Conservation (phyloP, 2,113 vertebrate species). For the Toxotes chatareus region DNA sequence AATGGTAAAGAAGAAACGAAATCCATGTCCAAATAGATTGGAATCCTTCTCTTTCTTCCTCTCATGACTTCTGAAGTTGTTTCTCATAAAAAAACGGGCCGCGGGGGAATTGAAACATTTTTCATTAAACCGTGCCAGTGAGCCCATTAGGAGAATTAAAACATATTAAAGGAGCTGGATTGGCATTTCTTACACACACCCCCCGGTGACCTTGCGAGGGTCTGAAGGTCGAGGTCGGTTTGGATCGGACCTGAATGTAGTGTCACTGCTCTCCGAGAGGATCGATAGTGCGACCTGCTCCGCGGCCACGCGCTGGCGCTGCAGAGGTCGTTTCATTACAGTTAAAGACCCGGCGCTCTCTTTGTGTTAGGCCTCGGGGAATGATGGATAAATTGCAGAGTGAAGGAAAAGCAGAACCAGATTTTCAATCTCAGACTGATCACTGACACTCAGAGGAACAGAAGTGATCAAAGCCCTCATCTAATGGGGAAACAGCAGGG, state of each 20-base stretch:
- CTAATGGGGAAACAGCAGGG: not conserved
- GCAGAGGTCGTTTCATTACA: not conserved
- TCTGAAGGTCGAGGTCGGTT: slow-evolving; percentile 44
- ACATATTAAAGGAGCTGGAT: slow-evolving; percentile 53
- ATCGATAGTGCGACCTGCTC: slow-evolving; percentile 25
- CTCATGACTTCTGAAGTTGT: slow-evolving; percentile 43
- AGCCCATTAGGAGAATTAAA: slow-evolving; percentile 67
- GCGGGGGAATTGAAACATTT: slow-evolving; percentile 38
- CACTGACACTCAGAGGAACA: not conserved
- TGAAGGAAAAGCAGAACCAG: not conserved
- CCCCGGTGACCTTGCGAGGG: slow-evolving; percentile 41
- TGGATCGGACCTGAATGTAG: slow-evolving; percentile 4
- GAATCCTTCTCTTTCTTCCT: slow-evolving; percentile 24
- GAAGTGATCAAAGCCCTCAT: not conserved
- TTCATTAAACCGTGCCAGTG: slow-evolving; percentile 45
- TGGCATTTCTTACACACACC: slow-evolving; percentile 52
- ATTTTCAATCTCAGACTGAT: not conserved
- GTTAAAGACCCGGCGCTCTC: not conserved
- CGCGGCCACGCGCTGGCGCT: not conserved
- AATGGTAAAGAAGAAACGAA: slow-evolving; percentile 37
- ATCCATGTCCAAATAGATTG: slow-evolving; percentile 44
- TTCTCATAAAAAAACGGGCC: slow-evolving; percentile 59
- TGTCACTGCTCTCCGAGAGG: slow-evolving; percentile 7
- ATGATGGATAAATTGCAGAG: not conserved
- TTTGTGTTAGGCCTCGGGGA: not conserved